phyloP scores from a whole-genome alignment of 2,113 vertebrate species.

The Lamprotornis superbus region DNA sequence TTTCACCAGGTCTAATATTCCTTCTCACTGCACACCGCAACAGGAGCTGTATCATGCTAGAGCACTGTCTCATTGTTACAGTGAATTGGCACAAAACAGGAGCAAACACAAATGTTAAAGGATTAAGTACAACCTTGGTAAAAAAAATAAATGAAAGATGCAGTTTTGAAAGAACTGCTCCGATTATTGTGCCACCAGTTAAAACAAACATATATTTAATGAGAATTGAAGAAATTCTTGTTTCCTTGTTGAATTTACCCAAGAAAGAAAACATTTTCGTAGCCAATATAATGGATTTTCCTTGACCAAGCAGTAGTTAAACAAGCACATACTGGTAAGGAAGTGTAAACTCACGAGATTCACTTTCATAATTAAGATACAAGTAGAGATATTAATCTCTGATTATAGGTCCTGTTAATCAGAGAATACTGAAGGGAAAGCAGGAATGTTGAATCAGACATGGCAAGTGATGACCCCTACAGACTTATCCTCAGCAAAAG shows the following conservation, averaged over 20 bases:
- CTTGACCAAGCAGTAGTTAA: not conserved
- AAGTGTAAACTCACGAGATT: not conserved
- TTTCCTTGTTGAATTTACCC: not conserved
- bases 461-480: not conserved
- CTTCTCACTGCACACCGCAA: accelerated
- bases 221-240: not conserved
- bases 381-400: not conserved
- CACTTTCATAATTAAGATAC: not conserved
- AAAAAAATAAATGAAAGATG: not conserved
- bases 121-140: not conserved
- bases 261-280: not conserved
- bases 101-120: not conserved
- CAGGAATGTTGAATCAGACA: not conserved
- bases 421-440: not conserved
- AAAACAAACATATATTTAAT: not conserved
- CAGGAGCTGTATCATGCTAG: not conserved
- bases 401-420: not conserved
- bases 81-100: not conserved
- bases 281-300: not conserved
- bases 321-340: not conserved
- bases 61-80: not conserved
- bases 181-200: not conserved
- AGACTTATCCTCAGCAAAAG: not conserved
- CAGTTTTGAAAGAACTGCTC: not conserved
- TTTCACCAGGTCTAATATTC: not conserved